A percentile compares a stretch with the other conserved stretches of the same genome.
Conservation (phyloP, 2,797 vertebrate genomes). For the Hippoglossus hippoglossus region DNA sequence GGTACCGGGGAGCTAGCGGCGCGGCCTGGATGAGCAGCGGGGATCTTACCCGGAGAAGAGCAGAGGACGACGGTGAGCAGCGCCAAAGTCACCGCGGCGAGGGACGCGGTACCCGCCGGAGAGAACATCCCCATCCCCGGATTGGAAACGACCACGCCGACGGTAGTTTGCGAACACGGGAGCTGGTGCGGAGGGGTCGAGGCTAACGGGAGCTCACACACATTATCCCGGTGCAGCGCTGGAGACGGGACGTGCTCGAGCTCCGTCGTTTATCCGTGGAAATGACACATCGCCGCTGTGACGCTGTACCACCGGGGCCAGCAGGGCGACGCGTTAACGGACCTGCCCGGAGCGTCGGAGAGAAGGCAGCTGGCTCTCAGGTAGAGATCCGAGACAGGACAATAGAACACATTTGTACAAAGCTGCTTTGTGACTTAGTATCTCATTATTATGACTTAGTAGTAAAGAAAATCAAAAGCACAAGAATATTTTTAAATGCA, state of each 20-base stretch:
- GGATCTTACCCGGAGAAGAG: slow-evolving; percentile 80
- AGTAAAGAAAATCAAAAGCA: too few species aligned
- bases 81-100: slow-evolving; percentile 67
- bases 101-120: slow-evolving; percentile 70
- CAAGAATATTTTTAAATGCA: too few species aligned
- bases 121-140: slow-evolving; percentile 41
- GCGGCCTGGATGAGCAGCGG: slow-evolving; percentile 63
- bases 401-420: too few species aligned
- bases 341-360: neutral
- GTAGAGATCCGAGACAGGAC: too few species aligned
- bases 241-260: slow-evolving; percentile 36
- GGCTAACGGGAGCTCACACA: slow-evolving; percentile 41
- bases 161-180: neutral
- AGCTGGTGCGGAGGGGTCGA: accelerated
- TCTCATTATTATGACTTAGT: too few species aligned
- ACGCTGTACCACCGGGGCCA: slow-evolving; percentile 32
- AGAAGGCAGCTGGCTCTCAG: neutral
- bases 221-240: slow-evolving; percentile 37
- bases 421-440: too few species aligned
- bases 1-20: slow-evolving; percentile 1
- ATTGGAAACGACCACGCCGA: neutral
- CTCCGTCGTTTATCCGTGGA: slow-evolving; percentile 57
- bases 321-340: slow-evolving; percentile 7
- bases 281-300: slow-evolving; percentile 68
- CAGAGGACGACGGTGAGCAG: slow-evolving; percentile 74